Evolutionary conservation across 2,113 vertebrate species (phyloP).

Genomic region (Hoplias malabaricus): DNA sequence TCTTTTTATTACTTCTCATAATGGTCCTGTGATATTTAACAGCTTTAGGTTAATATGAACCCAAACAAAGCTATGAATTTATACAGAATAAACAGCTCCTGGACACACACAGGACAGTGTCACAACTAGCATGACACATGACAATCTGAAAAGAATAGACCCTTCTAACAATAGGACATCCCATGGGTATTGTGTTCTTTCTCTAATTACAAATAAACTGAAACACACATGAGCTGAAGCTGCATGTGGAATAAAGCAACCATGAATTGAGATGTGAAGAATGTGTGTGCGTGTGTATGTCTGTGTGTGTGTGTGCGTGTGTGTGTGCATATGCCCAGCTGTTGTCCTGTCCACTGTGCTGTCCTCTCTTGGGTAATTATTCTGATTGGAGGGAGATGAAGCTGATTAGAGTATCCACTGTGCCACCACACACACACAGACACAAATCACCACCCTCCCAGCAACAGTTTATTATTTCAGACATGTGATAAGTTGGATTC

Average conservation of each 20-base stretch:
- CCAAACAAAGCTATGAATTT: not conserved
- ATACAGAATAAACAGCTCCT: not conserved
- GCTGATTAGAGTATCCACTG: constrained; percentile 38
- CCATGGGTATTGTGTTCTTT: not conserved
- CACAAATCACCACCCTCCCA: not conserved
- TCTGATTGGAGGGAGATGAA: constrained; percentile 46
- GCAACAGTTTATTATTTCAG: not conserved
- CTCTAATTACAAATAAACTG: not conserved
- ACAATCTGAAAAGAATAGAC: not conserved
- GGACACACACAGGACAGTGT: not conserved
- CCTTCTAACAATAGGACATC: not conserved
- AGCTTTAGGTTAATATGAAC: too few relatives aligned
- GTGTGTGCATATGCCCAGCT: too few relatives aligned
- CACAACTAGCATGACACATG: not conserved
- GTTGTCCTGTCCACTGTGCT: constrained; percentile 36
- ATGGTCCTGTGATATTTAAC: too few relatives aligned
- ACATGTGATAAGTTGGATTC: not conserved
- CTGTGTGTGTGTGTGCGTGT: too few relatives aligned
- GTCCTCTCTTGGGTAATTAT: constrained; percentile 48
- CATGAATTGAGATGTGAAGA: constrained; percentile 22
- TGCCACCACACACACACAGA: not conserved
- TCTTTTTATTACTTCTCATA: too few relatives aligned
- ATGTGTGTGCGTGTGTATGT: constrained; percentile 4
- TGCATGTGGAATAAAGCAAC: constrained; percentile 24
- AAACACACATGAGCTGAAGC: not conserved